Evolutionary conservation across 1,140 invertebrate species (phyloP).

Genomic region (Rhyacophila brunnea): DNA sequence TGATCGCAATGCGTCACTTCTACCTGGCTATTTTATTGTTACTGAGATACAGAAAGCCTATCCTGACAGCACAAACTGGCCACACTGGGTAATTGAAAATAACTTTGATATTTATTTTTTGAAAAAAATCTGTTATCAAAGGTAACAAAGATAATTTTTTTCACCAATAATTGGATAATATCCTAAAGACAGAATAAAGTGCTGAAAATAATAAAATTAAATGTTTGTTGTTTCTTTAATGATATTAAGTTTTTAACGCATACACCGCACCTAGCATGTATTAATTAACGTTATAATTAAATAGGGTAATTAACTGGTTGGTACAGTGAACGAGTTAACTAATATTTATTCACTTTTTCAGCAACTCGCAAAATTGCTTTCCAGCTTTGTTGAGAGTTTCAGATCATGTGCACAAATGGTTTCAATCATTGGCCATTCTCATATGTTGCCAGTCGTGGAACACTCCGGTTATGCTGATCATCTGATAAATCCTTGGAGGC

Average conservation of each 20-base stretch:
- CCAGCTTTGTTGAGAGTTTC: slow-evolving; percentile 90
- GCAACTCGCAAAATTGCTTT: slow-evolving; percentile 82
- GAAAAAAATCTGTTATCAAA: neutral
- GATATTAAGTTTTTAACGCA: no score
- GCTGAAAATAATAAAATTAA: no score
- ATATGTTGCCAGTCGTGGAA: slow-evolving; percentile 92
- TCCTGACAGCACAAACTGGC: slow-evolving; percentile 77
- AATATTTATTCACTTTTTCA: slow-evolving; percentile 46
- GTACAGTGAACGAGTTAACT: no score
- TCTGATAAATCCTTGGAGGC: slow-evolving; percentile 86
- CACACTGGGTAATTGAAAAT: slow-evolving; percentile 78
- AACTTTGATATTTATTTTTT: neutral
- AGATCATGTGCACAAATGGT: slow-evolving; percentile 92
- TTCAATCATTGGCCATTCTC: slow-evolving; percentile 84
- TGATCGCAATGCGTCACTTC: slow-evolving; percentile 85
- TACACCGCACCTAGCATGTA: no score
- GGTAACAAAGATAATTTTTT: neutral
- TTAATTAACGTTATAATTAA: no score
- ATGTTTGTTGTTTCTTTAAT: no score
- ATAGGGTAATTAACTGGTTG: no score
- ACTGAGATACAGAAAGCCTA: slow-evolving; percentile 91
- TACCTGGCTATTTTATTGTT: slow-evolving; percentile 92
- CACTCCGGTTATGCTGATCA: slow-evolving; percentile 82
- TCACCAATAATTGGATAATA: no score
- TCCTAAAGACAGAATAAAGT: no score